Evolutionary conservation across 2,888 invertebrate genomes (phyloP).

Genomic region (Scelioninae gen. 1): DNA sequence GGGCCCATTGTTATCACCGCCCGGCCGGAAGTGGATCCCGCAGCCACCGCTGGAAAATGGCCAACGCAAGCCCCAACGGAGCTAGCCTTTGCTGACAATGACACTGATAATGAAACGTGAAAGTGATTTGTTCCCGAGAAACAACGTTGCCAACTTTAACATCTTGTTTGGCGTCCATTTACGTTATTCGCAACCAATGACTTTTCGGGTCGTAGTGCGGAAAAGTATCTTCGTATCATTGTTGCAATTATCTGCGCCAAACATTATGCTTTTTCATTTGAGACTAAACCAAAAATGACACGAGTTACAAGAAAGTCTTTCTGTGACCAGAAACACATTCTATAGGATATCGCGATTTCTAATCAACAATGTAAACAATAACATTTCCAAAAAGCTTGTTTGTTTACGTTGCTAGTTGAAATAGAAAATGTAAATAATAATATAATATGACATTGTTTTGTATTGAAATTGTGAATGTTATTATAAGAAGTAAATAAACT

Average conservation of each 20-base stretch:
- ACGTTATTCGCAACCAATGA: constrained; percentile 25
- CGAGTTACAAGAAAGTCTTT: no score
- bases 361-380: no score
- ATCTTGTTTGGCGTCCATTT: constrained; percentile 45
- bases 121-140: constrained; percentile 62
- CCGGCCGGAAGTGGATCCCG: constrained; percentile 77
- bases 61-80: constrained; percentile 80
- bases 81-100: constrained; percentile 76
- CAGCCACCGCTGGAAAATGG: constrained; percentile 82
- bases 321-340: no score
- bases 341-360: no score
- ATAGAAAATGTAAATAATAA: no score
- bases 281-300: no score
- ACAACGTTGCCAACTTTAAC: constrained; percentile 62
- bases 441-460: no score
- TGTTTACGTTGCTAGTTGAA: no score
- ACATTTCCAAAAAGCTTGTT: no score
- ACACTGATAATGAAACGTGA: constrained; percentile 82
- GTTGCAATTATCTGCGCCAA: constrained; percentile 15
- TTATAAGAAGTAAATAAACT: no score
- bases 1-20: constrained; percentile 80
- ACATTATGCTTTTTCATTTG: neutral
- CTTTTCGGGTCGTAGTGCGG: neutral
- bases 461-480: no score
- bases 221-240: constrained; percentile 8